Conservation (phyloP, 2,113 vertebrate genomes). For the Sylvilagus bachmani region DNA sequence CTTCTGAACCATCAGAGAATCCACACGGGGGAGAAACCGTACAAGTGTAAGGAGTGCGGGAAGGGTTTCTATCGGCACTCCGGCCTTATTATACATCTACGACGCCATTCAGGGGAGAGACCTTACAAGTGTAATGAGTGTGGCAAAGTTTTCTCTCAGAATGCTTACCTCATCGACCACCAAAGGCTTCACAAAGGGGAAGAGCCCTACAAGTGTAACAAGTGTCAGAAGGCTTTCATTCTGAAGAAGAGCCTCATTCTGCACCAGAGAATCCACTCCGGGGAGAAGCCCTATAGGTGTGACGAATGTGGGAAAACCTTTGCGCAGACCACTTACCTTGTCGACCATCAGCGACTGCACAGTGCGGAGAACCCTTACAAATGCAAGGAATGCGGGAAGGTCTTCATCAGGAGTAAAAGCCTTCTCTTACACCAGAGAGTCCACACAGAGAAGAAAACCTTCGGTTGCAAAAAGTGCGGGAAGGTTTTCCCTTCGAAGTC, state of each 20-base stretch:
- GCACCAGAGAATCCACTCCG: constrained; percentile 81
- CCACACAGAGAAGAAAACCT: constrained; percentile 79
- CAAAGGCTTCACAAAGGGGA: constrained; percentile 87
- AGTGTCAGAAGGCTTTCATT: constrained; percentile 80
- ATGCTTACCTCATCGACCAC: constrained; percentile 88
- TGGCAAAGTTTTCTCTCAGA: constrained; percentile 90
- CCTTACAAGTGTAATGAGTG: constrained; percentile 84
- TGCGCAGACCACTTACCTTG: constrained; percentile 79
- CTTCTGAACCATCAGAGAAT: constrained; percentile 82
- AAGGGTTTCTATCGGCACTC: constrained; percentile 83
- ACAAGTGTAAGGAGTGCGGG: constrained; percentile 83
- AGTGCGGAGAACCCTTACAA: constrained; percentile 84
- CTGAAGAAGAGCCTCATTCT: constrained; percentile 80
- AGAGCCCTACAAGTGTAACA: constrained; percentile 80
- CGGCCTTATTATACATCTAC: constrained; percentile 78
- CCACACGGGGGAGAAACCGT: constrained; percentile 84
- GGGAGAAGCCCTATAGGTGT: constrained; percentile 83
- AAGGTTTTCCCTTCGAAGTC: constrained; percentile 68
- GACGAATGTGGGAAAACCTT: constrained; percentile 82
- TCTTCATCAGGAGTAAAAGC: constrained; percentile 81
- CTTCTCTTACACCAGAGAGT: constrained; percentile 79
- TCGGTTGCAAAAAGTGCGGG: constrained; percentile 76
- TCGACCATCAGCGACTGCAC: constrained; percentile 81
- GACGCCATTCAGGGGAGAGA: constrained; percentile 87
- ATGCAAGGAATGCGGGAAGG: constrained; percentile 82